phyloP scores from a whole-genome alignment of 2,113 vertebrate species.

The Vicugna pacos region DNA sequence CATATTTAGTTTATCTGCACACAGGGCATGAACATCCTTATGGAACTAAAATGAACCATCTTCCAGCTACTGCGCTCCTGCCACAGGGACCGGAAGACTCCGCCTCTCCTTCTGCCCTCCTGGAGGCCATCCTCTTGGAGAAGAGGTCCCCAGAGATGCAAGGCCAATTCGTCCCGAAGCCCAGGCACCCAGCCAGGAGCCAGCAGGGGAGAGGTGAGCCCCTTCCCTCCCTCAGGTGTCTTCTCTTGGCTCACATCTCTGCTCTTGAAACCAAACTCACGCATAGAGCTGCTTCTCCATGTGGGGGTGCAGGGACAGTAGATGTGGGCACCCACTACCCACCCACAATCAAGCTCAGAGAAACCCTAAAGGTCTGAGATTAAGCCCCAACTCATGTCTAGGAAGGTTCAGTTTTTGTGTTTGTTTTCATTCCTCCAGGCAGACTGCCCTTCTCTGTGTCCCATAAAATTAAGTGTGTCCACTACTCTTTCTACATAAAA shows the following conservation, averaged over 20 bases:
- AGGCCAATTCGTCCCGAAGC: constrained; percentile 94
- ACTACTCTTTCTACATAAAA: no score
- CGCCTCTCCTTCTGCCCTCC: constrained; percentile 86
- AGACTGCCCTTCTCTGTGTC: neutral
- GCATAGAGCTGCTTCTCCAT: neutral
- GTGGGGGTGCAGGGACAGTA: neutral
- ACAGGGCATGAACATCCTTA: constrained; percentile 95
- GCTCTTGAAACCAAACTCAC: neutral
- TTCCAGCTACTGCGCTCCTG: constrained; percentile 85
- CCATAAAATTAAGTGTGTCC: neutral
- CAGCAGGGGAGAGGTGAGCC: constrained; percentile 86
- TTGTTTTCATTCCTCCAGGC: neutral
- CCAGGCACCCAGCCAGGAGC: constrained; percentile 80
- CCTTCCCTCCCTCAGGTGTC: neutral
- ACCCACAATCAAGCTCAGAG: neutral
- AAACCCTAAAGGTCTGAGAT: no score
- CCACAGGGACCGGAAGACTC: constrained; percentile 81
- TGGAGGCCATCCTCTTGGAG: constrained; percentile 87
- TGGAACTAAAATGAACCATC: constrained; percentile 93
- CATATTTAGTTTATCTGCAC: constrained; percentile 75
- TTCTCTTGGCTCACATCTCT: neutral
- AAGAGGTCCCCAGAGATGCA: constrained; percentile 91
- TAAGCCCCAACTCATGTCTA: neutral
- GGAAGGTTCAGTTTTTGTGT: neutral
- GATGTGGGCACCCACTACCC: neutral